Percentiles rank a stretch among this genome's conserved stretches.
These are phyloP conservation scores for Ephydatia muelleri DNA, from an alignment of 37 sponge, comb jelly and placozoan species.

Conservation along the genomic window DNA sequence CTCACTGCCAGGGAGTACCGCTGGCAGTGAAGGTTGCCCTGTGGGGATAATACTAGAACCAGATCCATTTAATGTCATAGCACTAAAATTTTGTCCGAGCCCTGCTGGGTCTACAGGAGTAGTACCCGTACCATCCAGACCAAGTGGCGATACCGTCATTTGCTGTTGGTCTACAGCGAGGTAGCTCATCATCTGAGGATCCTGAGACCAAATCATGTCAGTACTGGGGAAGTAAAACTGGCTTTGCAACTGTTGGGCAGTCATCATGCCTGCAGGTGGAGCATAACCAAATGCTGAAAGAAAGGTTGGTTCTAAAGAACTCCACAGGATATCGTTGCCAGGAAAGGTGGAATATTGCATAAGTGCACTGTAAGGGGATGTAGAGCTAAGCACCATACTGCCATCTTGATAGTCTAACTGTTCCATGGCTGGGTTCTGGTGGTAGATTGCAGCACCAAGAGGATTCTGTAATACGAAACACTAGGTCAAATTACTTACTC, in stretches of 20 bases:
- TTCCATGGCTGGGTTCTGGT: not conserved
- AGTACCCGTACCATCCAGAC: not conserved
- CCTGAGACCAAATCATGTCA: conserved; percentile 69
- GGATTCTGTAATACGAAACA: not conserved
- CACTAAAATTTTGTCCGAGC: conserved; percentile 44
- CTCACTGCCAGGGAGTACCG: not conserved
- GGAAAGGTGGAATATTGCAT: conserved; percentile 53
- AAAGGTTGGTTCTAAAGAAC: conserved; percentile 39
- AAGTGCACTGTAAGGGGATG: not conserved
- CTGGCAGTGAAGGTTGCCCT: not conserved
- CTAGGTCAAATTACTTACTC: not conserved
- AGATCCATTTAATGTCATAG: conserved; percentile 47
- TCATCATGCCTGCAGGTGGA: conserved; percentile 25
- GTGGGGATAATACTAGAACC: not conserved
- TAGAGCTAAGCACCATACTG: conserved; percentile 1
- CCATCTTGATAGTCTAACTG: not conserved
- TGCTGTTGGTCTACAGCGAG: conserved; percentile 52
- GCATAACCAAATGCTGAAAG: conserved; percentile 37
- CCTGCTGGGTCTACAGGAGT: conserved; percentile 42
- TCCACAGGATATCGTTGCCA: conserved; percentile 55
- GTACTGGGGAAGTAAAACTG: conserved; percentile 43
- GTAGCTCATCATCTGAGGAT: conserved; percentile 37
- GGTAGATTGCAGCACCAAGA: not conserved
- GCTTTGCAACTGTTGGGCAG: conserved; percentile 37
- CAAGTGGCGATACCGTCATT: not conserved